Percentiles rank a stretch among this genome's conserved stretches.
Evolutionary conservation across 2,888 invertebrate genomes (phyloP).

Genomic region (Drosophila paranaensis): DNA sequence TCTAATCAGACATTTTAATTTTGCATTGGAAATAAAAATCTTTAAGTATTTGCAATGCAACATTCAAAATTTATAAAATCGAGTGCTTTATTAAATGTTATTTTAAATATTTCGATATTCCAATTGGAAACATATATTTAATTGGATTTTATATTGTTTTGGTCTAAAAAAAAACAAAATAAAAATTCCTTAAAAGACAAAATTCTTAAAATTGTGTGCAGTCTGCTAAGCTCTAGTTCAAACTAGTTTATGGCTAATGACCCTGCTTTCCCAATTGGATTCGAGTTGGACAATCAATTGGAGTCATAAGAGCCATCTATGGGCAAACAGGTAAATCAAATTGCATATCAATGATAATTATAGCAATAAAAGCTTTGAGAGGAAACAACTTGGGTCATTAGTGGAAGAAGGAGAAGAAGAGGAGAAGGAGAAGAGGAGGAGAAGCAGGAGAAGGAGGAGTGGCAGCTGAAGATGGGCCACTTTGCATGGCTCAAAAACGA

Average conservation of each 20-base stretch:
- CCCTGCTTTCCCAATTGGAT: background rate
- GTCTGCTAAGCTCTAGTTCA: background rate
- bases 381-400: constrained; percentile 4
- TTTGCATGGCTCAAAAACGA: constrained; percentile 51
- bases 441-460: fast-evolving
- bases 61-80: too few species aligned
- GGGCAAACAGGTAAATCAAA: constrained; percentile 1
- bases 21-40: too few species aligned
- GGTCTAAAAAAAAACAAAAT: too few species aligned
- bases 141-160: too few species aligned
- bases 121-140: too few species aligned
- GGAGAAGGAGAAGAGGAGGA: background rate
- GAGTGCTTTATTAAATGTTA: too few species aligned
- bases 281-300: background rate
- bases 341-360: constrained; percentile 7
- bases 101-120: too few species aligned
- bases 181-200: too few species aligned
- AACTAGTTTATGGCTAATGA: background rate
- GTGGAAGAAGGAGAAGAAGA: background rate
- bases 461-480: background rate
- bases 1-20: too few species aligned
- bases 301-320: background rate
- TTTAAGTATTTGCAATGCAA: too few species aligned
- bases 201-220: too few species aligned
- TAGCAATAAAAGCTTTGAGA: background rate